These are phyloP conservation scores for Adoxophyes honmai DNA, from an alignment of 1,140 invertebrate species.

Conservation along the genomic window DNA sequence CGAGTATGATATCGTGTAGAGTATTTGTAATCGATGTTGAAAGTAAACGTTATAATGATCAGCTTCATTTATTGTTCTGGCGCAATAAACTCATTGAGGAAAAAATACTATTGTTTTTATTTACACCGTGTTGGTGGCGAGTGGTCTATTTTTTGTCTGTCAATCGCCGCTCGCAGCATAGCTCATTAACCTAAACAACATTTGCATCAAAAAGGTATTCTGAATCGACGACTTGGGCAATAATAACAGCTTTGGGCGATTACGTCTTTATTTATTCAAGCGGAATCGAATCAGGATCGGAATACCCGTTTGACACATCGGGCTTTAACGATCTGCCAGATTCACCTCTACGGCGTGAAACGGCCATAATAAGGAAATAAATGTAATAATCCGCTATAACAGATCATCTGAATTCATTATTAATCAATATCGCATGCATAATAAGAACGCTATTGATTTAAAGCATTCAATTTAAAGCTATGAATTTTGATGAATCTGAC, in stretches of 20 bases:
- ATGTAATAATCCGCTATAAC: slow-evolving; percentile 2
- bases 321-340: not conserved
- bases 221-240: slow-evolving; percentile 8
- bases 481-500: slow-evolving; percentile 20
- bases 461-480: slow-evolving; percentile 27
- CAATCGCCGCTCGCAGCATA: not conserved
- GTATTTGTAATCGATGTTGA: slow-evolving; percentile 75
- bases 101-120: slow-evolving; percentile 67
- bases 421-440: slow-evolving; percentile 7
- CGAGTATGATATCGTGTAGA: slow-evolving; percentile 64
- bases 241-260: slow-evolving; percentile 10
- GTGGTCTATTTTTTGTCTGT: slow-evolving; percentile 18
- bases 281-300: not conserved
- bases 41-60: slow-evolving; percentile 75
- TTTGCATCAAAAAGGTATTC: slow-evolving; percentile 16
- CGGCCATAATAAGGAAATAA: not conserved
- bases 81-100: slow-evolving; percentile 75
- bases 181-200: slow-evolving; percentile 1
- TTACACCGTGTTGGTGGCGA: slow-evolving; percentile 43
- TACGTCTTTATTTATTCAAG: slow-evolving; percentile 5
- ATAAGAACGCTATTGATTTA: slow-evolving; percentile 5
- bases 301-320: slow-evolving; percentile 3
- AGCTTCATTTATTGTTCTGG: slow-evolving; percentile 76
- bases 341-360: not conserved
- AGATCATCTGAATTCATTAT: slow-evolving; percentile 6